phyloP scores from a whole-genome alignment of 2,113 vertebrate species.

The Oreotragus oreotragus region DNA sequence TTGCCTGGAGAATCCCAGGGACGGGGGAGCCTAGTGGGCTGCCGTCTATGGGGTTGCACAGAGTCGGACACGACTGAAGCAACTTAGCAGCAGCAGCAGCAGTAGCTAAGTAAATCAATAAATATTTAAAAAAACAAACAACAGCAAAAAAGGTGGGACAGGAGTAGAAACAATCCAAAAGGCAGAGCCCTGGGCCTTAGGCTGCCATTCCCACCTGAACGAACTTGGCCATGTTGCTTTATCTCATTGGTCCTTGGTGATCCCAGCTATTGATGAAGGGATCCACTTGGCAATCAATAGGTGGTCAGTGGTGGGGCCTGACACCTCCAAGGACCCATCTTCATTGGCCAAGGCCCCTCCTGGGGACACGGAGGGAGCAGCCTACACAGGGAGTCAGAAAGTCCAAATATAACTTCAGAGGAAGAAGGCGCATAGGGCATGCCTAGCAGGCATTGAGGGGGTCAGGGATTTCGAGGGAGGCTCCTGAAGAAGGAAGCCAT shows the following conservation, averaged over 20 bases:
- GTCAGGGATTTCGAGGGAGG: fast-evolving
- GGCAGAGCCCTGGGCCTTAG: not conserved
- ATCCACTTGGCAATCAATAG: not conserved
- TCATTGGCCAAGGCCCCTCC: not conserved
- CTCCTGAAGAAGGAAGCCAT: not conserved
- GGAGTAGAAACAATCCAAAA: not conserved
- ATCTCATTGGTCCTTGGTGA: not conserved
- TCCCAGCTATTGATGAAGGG: not conserved
- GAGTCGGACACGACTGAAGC: no score
- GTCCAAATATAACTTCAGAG: fast-evolving
- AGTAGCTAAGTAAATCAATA: not conserved
- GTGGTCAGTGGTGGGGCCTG: not conserved
- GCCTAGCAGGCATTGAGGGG: not conserved
- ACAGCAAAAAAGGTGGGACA: not conserved
- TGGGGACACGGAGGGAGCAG: not conserved
- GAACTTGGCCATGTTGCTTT: not conserved
- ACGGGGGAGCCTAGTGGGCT: no score
- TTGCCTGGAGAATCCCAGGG: no score
- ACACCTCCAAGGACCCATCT: not conserved
- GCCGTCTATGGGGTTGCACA: no score
- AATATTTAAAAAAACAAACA: not conserved
- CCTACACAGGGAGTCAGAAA: no score
- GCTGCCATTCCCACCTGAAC: not conserved
- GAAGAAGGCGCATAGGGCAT: fast-evolving
- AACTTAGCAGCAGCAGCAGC: no score